Evolutionary conservation across 1,140 invertebrate species (phyloP).

Genomic region (Octopus bimaculoides): DNA sequence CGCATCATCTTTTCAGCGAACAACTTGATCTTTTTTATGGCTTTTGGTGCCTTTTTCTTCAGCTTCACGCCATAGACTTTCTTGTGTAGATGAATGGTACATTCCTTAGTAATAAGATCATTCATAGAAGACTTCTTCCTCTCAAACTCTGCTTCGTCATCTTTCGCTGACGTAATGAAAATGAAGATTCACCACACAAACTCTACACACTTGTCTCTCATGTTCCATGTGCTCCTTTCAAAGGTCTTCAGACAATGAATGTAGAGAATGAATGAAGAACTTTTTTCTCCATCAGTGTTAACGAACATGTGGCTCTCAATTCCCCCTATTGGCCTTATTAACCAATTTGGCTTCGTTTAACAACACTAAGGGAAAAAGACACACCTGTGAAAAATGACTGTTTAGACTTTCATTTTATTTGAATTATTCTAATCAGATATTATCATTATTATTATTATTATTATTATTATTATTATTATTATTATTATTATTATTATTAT

Average conservation of each 20-base stretch:
- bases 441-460: too few relatives aligned
- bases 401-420: too few relatives aligned
- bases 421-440: too few relatives aligned
- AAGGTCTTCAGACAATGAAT: slow-evolving; percentile 69
- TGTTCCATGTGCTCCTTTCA: slow-evolving; percentile 90
- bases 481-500: too few relatives aligned
- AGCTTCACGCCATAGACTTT: slow-evolving; percentile 89
- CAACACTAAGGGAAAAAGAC: too few relatives aligned
- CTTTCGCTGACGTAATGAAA: slow-evolving; percentile 88
- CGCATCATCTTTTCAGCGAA: slow-evolving; percentile 99
- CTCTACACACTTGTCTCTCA: slow-evolving; percentile 97
- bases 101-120: slow-evolving; percentile 97
- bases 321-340: too few relatives aligned
- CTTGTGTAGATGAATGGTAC: slow-evolving; percentile 97
- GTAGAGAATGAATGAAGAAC: too few relatives aligned
- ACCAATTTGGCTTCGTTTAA: too few relatives aligned
- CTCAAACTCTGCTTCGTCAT: slow-evolving; percentile 55
- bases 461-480: too few relatives aligned
- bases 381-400: too few relatives aligned
- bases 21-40: slow-evolving; percentile 95
- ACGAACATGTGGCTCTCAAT: too few relatives aligned
- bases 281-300: too few relatives aligned
- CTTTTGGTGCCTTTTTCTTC: slow-evolving; percentile 92
- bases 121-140: slow-evolving; percentile 82
- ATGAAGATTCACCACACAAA: slow-evolving; percentile 98